Evolutionary conservation across 2,113 vertebrate genomes (phyloP).

Genomic region (Taxidea taxus): DNA sequence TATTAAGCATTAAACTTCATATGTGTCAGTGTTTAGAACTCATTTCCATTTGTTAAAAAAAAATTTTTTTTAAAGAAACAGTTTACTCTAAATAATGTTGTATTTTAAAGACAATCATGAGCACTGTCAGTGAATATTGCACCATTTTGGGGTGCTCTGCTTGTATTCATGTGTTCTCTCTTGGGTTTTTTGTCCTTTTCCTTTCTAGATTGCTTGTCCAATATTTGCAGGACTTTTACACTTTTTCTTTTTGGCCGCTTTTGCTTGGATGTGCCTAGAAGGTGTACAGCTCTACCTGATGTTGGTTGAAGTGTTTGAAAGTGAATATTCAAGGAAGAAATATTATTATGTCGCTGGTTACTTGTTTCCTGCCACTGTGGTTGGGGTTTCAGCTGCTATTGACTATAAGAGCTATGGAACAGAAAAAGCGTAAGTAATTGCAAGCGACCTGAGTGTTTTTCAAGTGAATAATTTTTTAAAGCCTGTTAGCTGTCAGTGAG

Average conservation of each 20-base stretch:
- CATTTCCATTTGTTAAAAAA: not conserved
- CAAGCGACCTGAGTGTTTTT: conserved; percentile 85
- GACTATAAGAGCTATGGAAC: conserved; percentile 98
- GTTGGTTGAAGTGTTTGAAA: conserved; percentile 99
- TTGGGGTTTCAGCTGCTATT: conserved; percentile 96
- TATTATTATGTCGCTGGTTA: conserved; percentile 98
- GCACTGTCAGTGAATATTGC: not conserved
- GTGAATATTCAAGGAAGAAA: conserved; percentile 98
- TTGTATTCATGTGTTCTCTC: not conserved
- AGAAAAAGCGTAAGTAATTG: conserved; percentile 93
- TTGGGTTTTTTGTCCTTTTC: conserved; percentile 67
- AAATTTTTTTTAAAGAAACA: not conserved
- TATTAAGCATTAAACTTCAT: not conserved
- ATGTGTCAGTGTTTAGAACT: conserved; percentile 34
- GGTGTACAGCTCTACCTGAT: conserved; percentile 99
- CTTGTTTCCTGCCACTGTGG: conserved; percentile 97
- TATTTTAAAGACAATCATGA: not conserved
- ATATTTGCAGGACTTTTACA: conserved; percentile 97
- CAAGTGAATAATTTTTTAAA: conserved; percentile 87
- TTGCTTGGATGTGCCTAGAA: conserved; percentile 99
- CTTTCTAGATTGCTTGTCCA: conserved; percentile 93
- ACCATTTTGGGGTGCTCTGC: not conserved
- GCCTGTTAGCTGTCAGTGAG: conserved; percentile 83
- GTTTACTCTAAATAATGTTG: not conserved
- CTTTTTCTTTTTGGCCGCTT: conserved; percentile 98